Evolutionary conservation across 1,140 invertebrate genomes (phyloP), one percentile per base, ranked within the genome.

Genomic region (Drosophila tani): DNA sequence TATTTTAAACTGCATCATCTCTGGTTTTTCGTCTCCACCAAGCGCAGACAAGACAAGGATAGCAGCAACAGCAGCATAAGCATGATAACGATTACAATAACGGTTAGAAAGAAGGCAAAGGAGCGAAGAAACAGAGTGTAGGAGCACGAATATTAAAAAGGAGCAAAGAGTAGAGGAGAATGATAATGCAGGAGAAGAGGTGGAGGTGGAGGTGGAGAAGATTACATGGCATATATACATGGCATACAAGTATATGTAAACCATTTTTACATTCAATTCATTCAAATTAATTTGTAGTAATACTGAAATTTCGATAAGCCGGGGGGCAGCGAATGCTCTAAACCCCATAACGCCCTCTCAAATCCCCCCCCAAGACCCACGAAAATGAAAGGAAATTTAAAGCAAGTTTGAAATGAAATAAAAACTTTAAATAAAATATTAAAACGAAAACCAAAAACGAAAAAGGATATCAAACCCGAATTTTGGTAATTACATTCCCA

Each of bases 391-490:
- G 68, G 81, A 90, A 68, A 84, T 87, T 88, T 87, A 84, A 87
- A 84, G 81, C 84, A 68, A 88, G 77, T 90, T 88, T 84, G 67
- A 91, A 90, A 90, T 82, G 81, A 91, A 90, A 90, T 79, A 90
- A 88, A 87, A 90, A 88, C 85, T 82, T 88, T 90, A 90, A 88
- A 87, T 90, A 88, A 85, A 88, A 90, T 79, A 91, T 86, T 86
- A 71, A 90, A 91, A 87, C 63, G 46, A 86, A 63, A 71, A 75
- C 40, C 32, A 65, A 57, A 58, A 67, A 41, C 40, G 3, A 62
- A 68, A 57, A 55, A 47, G 21, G 43, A 67, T 67, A 53, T 27
- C 41, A 53, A 75, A 46, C 53, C 15, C 38, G 40, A 65, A 45
- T 11, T 67, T 67, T 56, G 51, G 40, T 51, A 51, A 27, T 63